A percentile compares a stretch with the other conserved stretches of the same genome.
Evolutionary conservation across 2,888 invertebrate species (phyloP).

Genomic region (Cancer borealis): DNA sequence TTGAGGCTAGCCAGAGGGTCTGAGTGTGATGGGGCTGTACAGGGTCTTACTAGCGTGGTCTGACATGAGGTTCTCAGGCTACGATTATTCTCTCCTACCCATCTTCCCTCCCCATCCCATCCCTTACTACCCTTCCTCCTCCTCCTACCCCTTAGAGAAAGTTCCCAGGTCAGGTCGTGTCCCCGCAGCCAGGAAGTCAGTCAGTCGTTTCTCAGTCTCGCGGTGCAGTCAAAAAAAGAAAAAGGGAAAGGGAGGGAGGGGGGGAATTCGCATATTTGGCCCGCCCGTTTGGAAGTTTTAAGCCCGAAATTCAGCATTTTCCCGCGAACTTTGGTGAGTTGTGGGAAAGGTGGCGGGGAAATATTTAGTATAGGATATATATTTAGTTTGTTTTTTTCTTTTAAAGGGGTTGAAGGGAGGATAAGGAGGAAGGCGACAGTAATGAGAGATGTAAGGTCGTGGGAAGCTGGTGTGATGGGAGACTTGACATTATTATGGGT

Average conservation of each 20-base stretch:
- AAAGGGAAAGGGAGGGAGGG: background rate
- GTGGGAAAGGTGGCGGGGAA: background rate
- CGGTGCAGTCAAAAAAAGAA: background rate
- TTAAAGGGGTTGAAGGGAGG: background rate
- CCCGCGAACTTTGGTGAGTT: background rate
- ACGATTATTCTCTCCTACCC: constrained; percentile 25
- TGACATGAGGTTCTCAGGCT: constrained; percentile 15
- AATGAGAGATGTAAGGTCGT: background rate
- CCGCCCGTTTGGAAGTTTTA: constrained; percentile 2
- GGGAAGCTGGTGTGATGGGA: no score
- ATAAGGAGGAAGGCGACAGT: background rate
- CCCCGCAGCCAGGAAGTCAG: constrained; percentile 35
- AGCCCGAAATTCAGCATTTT: constrained; percentile 17
- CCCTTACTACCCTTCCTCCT: background rate
- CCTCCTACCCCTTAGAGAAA: background rate
- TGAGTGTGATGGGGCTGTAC: background rate
- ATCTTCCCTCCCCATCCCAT: background rate
- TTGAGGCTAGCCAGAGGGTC: background rate
- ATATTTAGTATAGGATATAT: background rate
- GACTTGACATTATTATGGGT: background rate
- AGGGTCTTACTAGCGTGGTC: background rate
- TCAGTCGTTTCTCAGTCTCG: constrained; percentile 30
- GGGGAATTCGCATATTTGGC: background rate
- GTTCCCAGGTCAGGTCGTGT: constrained; percentile 30
- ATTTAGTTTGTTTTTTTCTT: background rate